These are phyloP conservation scores for Sycophaga agraensis DNA, from an alignment of 1,140 invertebrate genomes.

Conservation along the genomic window DNA sequence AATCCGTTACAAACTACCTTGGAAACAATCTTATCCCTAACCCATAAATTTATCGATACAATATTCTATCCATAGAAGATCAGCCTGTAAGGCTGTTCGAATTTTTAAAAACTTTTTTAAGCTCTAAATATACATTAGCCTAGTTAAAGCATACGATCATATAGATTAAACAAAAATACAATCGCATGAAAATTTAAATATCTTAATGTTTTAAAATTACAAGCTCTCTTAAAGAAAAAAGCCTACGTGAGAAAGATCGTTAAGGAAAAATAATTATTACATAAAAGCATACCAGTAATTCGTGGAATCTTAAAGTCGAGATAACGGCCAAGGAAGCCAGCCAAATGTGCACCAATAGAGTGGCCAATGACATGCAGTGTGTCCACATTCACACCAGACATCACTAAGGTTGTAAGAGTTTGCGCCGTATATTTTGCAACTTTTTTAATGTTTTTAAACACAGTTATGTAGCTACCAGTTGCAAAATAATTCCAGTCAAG, in stretches of 20 bases:
- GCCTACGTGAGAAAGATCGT: no score
- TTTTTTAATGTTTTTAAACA: slow-evolving; percentile 58
- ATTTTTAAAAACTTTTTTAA: no score
- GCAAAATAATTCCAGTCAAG: slow-evolving; percentile 66
- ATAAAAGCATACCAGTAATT: slow-evolving; percentile 53
- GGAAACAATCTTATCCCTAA: no score
- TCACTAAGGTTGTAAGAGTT: slow-evolving; percentile 31
- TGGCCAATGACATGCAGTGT: slow-evolving; percentile 73
- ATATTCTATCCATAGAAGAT: no score
- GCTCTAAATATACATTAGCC: no score
- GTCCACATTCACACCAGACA: slow-evolving; percentile 40
- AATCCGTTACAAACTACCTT: no score
- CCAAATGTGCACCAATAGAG: slow-evolving; percentile 74
- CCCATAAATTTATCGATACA: no score
- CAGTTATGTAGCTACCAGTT: slow-evolving; percentile 60
- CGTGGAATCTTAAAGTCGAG: slow-evolving; percentile 41
- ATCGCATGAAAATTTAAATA: neutral
- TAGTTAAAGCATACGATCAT: no score
- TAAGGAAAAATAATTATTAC: no score
- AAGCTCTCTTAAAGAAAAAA: neutral
- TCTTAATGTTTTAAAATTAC: neutral
- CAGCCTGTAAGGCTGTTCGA: no score
- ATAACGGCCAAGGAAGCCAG: slow-evolving; percentile 65
- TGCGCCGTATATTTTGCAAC: slow-evolving; percentile 39
- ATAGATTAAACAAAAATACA: neutral